Base-by-base conservation (phyloP, 2,113 vertebrate species). In the Silurus asotus region DNA sequence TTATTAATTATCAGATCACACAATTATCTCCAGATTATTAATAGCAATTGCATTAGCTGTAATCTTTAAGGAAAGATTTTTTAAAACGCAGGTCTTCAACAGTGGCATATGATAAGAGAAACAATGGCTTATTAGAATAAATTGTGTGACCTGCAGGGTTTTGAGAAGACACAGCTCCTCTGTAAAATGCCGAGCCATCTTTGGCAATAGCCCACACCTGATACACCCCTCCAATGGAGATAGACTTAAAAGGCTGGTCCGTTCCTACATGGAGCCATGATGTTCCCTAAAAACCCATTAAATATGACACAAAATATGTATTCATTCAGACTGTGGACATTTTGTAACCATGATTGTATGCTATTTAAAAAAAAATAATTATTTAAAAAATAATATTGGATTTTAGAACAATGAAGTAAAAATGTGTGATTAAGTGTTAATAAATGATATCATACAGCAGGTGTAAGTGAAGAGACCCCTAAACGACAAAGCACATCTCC, bases 231-330 rank as follows among this genome's bases (percentile, higher is more conserved):
- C 98, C 98, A 0, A 99, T 92, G 58, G 96, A 98, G 89, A 99
- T 90, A 0, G 97, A 99, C 89, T 96, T 93, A 67, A 99, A 99
- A 78, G 98, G 96, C 91, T 99, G 98, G 89, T 99, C 97, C 0
- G 98, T 98, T 88, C 97, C 97, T 9, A 99, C 96, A 0, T 99
- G 98, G 64, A 99, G 96, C 98, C 98, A 99, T 6, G 97, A 99
- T 4, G 94, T 94, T 79, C 98, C 98, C 98, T 99, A 86, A 20
- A 70, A 8, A 75, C 3, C 45, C 19, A 51, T 58, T 78, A 58
- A 48, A 23, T 9, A 58, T 45, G 82, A 56, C 53, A 64, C 13
- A 74, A 51, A 67, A 56, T 10, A 2, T 3, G 9, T 0, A 53
- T n/a, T 48, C 4, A 62, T 49, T 13, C n/a, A 45, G 3, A 5